Base-by-base conservation (phyloP, 1,140 invertebrate species). In the Tigriopus japonicus region DNA sequence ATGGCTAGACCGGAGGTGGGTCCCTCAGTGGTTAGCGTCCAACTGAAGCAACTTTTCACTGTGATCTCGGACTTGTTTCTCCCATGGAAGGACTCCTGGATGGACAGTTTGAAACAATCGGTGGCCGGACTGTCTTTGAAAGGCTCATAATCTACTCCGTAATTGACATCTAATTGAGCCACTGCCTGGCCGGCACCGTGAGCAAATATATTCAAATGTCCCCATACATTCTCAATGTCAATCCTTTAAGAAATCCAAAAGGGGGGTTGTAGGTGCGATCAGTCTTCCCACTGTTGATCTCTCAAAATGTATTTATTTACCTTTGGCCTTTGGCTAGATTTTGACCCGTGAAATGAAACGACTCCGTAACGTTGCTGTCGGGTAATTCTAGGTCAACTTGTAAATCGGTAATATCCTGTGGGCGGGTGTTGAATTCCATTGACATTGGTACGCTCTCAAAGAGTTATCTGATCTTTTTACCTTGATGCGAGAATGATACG, bases 1-100 rank as follows among this genome's bases (percentile, higher is more conserved):
- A 79, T 73, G 6, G 76, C 71, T 13, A 76, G 66, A 14, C 77
- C 78, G 62, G 74, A 76, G 6, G 59, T 64, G 35, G 63, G 49
- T 1, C 56, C 56, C 23, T 66, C 64, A 43, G 62, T 63, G 10
- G 64, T 65, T 15, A 60, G 56, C n/a, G 63, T n/a, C 65, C 65
- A 66, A 63, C 56, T 65, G 42, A 64, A 62, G 52, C 76, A 77
- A 23, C 69, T 68, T 55, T 73, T 65, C 23, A 77, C 70, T 0
- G 69, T 71, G 19, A 81, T 72, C 49, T 74, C 72, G n/a, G 78
- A 79, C 67, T 77, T 78, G 65, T 82, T 81, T 52, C 78, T 68
- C 51, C 69, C 67, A 7, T 73, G 71, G 17, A 70, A 69, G 64
- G 74, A 78, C 58, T 75, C 70, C 24, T 63, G 62, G 6, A 77